phyloP scores from a whole-genome alignment of 2,888 invertebrate genomes.

The Melitaea athalia region DNA sequence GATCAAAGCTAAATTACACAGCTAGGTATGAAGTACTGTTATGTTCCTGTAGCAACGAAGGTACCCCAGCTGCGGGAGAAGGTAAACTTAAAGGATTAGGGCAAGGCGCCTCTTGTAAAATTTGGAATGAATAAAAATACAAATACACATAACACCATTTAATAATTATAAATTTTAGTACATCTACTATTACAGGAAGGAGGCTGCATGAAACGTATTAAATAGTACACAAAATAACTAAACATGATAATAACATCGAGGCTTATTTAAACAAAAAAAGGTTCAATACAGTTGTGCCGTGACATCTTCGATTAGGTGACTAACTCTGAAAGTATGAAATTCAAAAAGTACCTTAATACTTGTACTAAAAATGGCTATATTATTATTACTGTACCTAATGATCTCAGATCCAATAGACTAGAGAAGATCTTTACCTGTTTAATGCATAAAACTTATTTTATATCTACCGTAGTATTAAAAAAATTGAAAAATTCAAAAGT shows the following conservation, averaged over 20 bases:
- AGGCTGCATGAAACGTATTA: constrained; percentile 23
- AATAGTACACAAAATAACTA: constrained; percentile 18
- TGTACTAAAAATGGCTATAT: too few relatives aligned
- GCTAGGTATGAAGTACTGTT: too few relatives aligned
- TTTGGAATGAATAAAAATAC: background rate
- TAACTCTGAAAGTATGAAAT: background rate
- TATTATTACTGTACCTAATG: too few relatives aligned
- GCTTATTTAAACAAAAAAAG: background rate
- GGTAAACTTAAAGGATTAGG: too few relatives aligned
- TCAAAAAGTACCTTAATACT: background rate
- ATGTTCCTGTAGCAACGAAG: too few relatives aligned
- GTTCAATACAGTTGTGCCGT: background rate
- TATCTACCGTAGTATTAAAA: too few relatives aligned
- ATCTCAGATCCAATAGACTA: too few relatives aligned
- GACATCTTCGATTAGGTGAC: background rate
- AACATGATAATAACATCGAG: background rate
- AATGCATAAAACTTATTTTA: too few relatives aligned
- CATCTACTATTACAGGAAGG: constrained; percentile 17
- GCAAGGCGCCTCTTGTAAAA: background rate
- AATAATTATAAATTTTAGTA: constrained; percentile 30
- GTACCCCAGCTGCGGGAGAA: too few relatives aligned
- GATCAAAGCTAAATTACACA: too few relatives aligned
- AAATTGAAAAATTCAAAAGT: too few relatives aligned
- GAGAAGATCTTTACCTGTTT: background rate
- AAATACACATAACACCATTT: constrained; percentile 51